Percentiles rank a stretch among this genome's conserved stretches.
Conservation (phyloP, 1,140 invertebrate genomes). For the Uloborus diversus region DNA sequence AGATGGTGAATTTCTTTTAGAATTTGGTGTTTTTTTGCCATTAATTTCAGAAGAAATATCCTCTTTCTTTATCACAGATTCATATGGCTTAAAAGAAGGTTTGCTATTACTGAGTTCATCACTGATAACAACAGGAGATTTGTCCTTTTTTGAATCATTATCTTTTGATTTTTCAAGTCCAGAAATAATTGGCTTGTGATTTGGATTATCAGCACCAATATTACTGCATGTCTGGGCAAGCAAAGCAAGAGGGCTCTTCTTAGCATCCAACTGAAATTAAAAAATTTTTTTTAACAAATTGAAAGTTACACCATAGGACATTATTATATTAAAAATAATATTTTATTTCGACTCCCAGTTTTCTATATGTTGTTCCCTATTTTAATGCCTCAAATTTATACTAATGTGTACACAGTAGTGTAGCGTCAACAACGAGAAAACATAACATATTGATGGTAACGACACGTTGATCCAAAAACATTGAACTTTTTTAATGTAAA, state of each 20-base stretch:
- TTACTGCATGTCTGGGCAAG: conserved; percentile 97
- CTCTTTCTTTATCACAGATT: conserved; percentile 49
- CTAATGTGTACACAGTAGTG: too few relatives aligned
- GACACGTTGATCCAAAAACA: too few relatives aligned
- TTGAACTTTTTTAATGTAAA: too few relatives aligned
- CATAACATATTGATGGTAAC: too few relatives aligned
- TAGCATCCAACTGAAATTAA: conserved; percentile 89
- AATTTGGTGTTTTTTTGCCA: conserved; percentile 51
- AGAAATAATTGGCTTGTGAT: conserved; percentile 75
- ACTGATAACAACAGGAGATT: conserved; percentile 45
- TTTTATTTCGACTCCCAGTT: background rate
- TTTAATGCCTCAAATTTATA: too few relatives aligned
- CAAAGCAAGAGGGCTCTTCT: conserved; percentile 95
- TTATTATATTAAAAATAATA: background rate
- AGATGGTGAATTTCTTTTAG: conserved; percentile 41
- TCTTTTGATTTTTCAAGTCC: conserved; percentile 54
- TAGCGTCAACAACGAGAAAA: too few relatives aligned
- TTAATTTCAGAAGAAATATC: background rate
- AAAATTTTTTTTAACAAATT: conserved; percentile 11
- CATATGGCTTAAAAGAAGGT: conserved; percentile 58
- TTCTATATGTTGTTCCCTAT: too few relatives aligned
- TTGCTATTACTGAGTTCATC: conserved; percentile 44
- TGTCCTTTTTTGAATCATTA: conserved; percentile 42
- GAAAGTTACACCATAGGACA: too few relatives aligned
- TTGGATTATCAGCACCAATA: conserved; percentile 86